Base-by-base conservation (phyloP, 2,797 vertebrate species). In the Melanogrammus aeglefinus region DNA sequence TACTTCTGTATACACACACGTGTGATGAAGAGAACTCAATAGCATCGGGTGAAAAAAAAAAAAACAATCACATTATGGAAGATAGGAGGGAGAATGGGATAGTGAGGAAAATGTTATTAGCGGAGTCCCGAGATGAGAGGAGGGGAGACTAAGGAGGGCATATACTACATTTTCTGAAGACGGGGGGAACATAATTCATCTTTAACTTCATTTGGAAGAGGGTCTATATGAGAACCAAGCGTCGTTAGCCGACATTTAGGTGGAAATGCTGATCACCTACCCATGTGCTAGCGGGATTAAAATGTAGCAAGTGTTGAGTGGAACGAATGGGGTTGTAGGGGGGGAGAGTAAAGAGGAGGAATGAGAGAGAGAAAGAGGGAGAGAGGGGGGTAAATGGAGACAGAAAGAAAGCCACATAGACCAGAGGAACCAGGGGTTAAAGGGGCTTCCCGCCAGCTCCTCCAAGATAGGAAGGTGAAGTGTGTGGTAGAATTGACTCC, bases 81-180 rank as follows among this genome's bases (percentile, higher is more conserved):
- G 83, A 85, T 76, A 78, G 84, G 84, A 92, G 90, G 91, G 85
- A 87, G 86, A 88, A 85, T 85, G 82, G 86, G 90, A 89, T 87
- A 88, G 89, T 83, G 88, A 87, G 83, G 91, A 89, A 94, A 94
- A 94, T 92, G 89, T 80, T 91, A 94, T 95, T 94, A 95, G 89
- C 77, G 84, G 81, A 87, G 86, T 90, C 89, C 86, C 90, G 88
- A 88, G 88, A 91, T 84, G 88, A 87, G 87, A 82, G 83, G 83
- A 87, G 79, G 79, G 79, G 83, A 85, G 84, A 85, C 88, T 86
- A 86, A 87, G 84, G 88, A 82, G 88, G 90, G 90, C 85, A 90
- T 85, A 85, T 78, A 86, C 57, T 86, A 88, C 88, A 87, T 90
- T 92, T 91, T 92, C 84, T 70, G 81, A 87, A 89, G 89, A 90